Percentiles rank a stretch among this genome's conserved stretches.
Evolutionary conservation across 2,888 invertebrate genomes (phyloP).

Genomic region (Augiades crinisus): DNA sequence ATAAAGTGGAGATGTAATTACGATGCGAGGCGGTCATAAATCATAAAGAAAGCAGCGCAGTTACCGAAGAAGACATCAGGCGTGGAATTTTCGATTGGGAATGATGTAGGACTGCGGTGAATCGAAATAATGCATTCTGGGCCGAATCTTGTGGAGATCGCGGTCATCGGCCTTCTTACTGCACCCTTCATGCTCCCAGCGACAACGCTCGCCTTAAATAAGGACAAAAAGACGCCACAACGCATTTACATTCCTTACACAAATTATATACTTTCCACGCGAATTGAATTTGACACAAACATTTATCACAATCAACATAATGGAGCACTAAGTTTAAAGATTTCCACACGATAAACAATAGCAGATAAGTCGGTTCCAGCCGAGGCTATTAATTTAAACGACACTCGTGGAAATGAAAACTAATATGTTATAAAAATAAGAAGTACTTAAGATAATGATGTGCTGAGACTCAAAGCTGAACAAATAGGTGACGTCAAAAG

Average conservation of each 20-base stretch:
- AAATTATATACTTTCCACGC: slow-evolving; percentile 8
- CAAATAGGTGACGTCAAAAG: slow-evolving; percentile 24
- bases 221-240: slow-evolving; percentile 39
- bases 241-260: slow-evolving; percentile 4
- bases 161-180: slow-evolving; percentile 65
- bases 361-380: slow-evolving; percentile 2
- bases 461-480: slow-evolving; percentile 23
- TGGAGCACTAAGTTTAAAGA: slow-evolving; percentile 6
- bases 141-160: slow-evolving; percentile 59
- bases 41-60: slow-evolving; percentile 67
- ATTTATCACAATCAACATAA: slow-evolving; percentile 7
- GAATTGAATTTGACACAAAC: slow-evolving; percentile 5
- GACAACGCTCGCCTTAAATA: slow-evolving; percentile 48
- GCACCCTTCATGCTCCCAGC: slow-evolving; percentile 42
- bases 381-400: slow-evolving; percentile 19
- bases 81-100: slow-evolving; percentile 69
- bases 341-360: slow-evolving; percentile 19
- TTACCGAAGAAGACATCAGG: slow-evolving; percentile 69
- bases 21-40: slow-evolving; percentile 54
- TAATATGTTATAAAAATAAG: slow-evolving; percentile 14
- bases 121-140: slow-evolving; percentile 70
- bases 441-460: slow-evolving; percentile 15
- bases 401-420: slow-evolving; percentile 10
- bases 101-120: slow-evolving; percentile 64
- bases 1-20: slow-evolving; percentile 44